These are phyloP conservation scores for Tamias sibiricus DNA, from an alignment of 2,113 vertebrate genomes.

Conservation along the genomic window DNA sequence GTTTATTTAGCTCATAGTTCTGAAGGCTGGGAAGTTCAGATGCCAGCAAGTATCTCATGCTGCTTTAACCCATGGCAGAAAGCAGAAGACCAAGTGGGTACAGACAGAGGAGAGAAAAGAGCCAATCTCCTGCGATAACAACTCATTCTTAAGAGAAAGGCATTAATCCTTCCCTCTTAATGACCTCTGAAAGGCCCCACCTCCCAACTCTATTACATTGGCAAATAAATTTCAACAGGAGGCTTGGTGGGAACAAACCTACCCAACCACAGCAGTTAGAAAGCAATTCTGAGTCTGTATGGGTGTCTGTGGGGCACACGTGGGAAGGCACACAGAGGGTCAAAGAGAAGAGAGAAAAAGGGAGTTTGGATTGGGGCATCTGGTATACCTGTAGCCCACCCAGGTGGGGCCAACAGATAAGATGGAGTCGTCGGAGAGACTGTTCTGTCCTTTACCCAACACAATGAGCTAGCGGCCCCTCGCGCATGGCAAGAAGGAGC, in stretches of 20 bases:
- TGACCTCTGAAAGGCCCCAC: neutral
- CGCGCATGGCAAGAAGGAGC: neutral
- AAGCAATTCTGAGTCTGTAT: neutral
- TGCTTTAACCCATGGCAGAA: neutral
- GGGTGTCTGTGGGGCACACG: neutral
- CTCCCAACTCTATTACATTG: neutral
- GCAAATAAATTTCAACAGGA: neutral
- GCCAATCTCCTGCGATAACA: neutral
- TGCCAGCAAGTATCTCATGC: neutral
- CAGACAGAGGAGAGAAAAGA: neutral
- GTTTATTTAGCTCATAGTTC: neutral
- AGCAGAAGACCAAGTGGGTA: neutral
- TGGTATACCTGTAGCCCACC: neutral
- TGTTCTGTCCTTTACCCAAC: neutral
- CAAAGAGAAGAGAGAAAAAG: neutral
- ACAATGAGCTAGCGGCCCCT: neutral
- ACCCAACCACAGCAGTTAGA: neutral
- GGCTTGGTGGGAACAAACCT: neutral
- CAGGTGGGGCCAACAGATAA: neutral
- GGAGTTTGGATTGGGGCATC: neutral
- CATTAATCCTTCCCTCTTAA: too few relatives aligned
- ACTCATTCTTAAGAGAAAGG: neutral
- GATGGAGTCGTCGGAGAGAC: neutral
- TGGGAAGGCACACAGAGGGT: neutral
- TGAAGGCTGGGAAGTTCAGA: neutral